These are phyloP conservation scores for Drosophila conformis DNA, from an alignment of 2,888 invertebrate species.

Conservation along the genomic window DNA sequence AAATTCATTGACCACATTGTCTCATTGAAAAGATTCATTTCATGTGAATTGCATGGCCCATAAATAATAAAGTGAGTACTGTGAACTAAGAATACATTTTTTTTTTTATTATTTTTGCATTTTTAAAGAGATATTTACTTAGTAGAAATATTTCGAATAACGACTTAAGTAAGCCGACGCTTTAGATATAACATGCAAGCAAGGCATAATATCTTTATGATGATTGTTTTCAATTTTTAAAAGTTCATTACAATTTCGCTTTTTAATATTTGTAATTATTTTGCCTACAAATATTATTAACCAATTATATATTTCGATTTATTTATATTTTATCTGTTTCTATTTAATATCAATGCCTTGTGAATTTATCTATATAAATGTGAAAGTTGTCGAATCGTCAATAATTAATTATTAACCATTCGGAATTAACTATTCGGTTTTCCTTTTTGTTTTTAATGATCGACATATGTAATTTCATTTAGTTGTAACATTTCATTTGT, in stretches of 20 bases:
- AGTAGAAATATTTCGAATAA: not conserved
- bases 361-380: not conserved
- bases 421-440: not conserved
- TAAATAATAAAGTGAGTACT: slow-evolving; percentile 14
- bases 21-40: slow-evolving; percentile 7
- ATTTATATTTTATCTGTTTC: not conserved
- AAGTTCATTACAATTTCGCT: not conserved
- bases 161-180: not conserved
- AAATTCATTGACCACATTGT: slow-evolving; percentile 27
- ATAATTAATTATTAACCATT: not conserved
- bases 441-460: not conserved
- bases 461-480: not conserved
- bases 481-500: not conserved
- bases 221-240: not conserved
- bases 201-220: not conserved
- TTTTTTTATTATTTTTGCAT: not conserved
- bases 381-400: not conserved
- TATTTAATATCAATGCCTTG: not conserved
- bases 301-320: not conserved
- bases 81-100: not conserved
- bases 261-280: not conserved
- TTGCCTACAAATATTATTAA: not conserved
- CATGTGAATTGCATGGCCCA: not conserved
- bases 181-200: not conserved
- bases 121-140: not conserved